A percentile compares a stretch with the other conserved stretches of the same genome.
Evolutionary conservation across 2,113 vertebrate species (phyloP).

Genomic region (Malurus melanocephalus): DNA sequence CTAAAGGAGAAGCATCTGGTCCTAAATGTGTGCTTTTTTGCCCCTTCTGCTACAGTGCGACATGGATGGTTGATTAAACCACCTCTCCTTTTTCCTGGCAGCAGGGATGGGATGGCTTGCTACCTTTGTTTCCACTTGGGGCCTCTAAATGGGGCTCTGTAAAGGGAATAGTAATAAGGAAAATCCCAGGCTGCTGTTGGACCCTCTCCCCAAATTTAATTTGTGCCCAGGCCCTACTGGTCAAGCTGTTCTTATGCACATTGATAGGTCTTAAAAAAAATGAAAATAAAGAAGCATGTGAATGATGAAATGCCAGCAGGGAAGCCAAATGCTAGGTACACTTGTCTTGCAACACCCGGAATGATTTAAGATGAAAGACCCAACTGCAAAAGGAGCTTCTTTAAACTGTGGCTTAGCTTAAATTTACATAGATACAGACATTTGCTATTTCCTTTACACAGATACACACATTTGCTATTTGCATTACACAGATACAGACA

Average conservation of each 20-base stretch:
- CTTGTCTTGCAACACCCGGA: background rate
- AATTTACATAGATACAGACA: background rate
- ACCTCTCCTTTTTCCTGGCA: conserved; percentile 44
- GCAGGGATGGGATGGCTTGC: conserved; percentile 24
- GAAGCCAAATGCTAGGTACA: background rate
- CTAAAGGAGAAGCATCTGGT: conserved; percentile 60
- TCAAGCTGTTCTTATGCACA: background rate
- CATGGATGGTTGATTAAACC: conserved; percentile 42
- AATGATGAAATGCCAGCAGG: background rate
- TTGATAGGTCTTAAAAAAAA: background rate
- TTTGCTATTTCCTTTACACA: background rate
- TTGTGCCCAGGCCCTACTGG: background rate
- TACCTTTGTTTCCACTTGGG: conserved; percentile 57
- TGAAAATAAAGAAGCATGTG: background rate
- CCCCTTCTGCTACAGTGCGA: conserved; percentile 33
- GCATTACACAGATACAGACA: background rate
- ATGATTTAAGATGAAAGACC: background rate
- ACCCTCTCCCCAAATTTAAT: background rate
- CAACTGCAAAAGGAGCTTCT: background rate
- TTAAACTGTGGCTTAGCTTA: background rate
- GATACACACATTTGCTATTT: conserved; percentile 3
- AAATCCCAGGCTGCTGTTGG: conserved; percentile 2
- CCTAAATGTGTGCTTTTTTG: conserved; percentile 38
- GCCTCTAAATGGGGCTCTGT: conserved; percentile 23
- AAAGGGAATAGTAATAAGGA: conserved; percentile 36